Evolutionary conservation across 2,888 invertebrate genomes (phyloP).

Genomic region (Drosophila emarginata): DNA sequence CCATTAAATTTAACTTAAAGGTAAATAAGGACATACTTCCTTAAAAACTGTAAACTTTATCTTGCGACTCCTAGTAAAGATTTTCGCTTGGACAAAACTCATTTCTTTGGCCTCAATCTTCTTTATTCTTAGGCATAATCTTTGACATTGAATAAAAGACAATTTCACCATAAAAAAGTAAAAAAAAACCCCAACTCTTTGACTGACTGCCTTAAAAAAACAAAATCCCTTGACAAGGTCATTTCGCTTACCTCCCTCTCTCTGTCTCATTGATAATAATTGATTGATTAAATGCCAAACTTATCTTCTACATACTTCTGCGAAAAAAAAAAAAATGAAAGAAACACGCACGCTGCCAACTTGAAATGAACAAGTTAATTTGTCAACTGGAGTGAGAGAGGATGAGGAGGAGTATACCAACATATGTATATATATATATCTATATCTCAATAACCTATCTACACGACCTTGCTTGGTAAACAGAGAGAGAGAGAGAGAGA

Average conservation of each 20-base stretch:
- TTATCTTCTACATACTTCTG: slow-evolving; percentile 48
- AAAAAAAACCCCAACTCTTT: no score
- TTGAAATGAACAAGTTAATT: slow-evolving; percentile 64
- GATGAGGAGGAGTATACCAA: neutral
- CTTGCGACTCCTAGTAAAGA: no score
- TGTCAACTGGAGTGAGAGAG: slow-evolving; percentile 43
- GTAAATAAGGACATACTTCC: no score
- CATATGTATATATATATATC: slow-evolving; percentile 12
- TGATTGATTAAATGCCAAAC: slow-evolving; percentile 63
- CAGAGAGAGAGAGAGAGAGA: neutral
- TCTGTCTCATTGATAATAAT: slow-evolving; percentile 32
- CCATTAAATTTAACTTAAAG: no score
- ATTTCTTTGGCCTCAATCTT: no score
- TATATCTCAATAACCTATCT: slow-evolving; percentile 30
- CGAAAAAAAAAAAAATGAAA: neutral
- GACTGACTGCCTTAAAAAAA: neutral
- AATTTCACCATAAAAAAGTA: neutral
- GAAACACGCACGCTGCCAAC: slow-evolving; percentile 20
- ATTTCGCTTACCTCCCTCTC: neutral
- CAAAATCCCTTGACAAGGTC: neutral
- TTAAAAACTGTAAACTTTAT: no score
- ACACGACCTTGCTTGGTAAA: slow-evolving; percentile 39
- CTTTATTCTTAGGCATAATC: no score
- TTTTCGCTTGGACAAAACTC: no score
- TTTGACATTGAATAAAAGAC: no score